phyloP scores from a whole-genome alignment of 2,888 invertebrate genomes.

The Orthosia incerta region DNA sequence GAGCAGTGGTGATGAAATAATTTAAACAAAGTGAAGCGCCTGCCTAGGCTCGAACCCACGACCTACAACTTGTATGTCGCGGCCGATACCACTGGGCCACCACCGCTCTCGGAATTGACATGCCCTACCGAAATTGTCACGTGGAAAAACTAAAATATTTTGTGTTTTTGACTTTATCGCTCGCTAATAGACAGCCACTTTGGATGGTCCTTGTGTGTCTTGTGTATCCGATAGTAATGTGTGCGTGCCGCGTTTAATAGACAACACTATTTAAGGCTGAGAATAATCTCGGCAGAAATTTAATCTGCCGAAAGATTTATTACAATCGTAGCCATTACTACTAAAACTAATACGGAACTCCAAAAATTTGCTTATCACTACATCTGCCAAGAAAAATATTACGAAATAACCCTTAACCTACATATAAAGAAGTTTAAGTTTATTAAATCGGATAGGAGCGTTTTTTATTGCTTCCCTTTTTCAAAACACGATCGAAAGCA shows the following conservation, averaged over 20 bases:
- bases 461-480: slow-evolving; percentile 53
- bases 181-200: too few species aligned
- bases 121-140: too few species aligned
- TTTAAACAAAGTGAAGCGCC: too few species aligned
- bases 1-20: too few species aligned
- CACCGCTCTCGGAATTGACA: too few species aligned
- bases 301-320: neutral
- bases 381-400: slow-evolving; percentile 45
- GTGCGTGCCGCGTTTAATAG: neutral
- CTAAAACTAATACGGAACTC: slow-evolving; percentile 23
- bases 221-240: too few species aligned
- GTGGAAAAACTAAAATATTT: too few species aligned
- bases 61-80: too few species aligned
- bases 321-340: neutral
- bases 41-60: too few species aligned
- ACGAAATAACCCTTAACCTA: slow-evolving; percentile 64
- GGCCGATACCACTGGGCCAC: too few species aligned
- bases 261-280: neutral
- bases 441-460: slow-evolving; percentile 32
- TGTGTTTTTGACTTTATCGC: too few species aligned
- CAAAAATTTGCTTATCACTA: slow-evolving; percentile 11
- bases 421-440: slow-evolving; percentile 19
- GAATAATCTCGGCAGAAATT: neutral
- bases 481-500: slow-evolving; percentile 31
- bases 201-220: neutral